Evolutionary conservation across 2,888 invertebrate genomes (phyloP).

Genomic region (Scrobipalpa costella): DNA sequence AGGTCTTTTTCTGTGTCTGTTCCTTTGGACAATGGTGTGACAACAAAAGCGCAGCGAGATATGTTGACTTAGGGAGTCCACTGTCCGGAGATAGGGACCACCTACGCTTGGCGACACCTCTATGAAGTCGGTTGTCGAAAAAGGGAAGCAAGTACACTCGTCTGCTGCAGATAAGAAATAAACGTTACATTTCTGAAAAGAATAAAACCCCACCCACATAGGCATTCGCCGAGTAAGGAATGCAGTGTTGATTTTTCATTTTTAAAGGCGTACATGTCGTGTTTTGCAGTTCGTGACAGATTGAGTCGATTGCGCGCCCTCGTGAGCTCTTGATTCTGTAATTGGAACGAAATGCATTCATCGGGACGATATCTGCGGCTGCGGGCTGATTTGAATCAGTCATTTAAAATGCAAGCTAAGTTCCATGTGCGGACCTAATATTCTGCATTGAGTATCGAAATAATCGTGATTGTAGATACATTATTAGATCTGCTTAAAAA

Average conservation of each 20-base stretch:
- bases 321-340: conserved; percentile 66
- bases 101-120: conserved; percentile 52
- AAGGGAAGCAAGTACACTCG: conserved; percentile 2
- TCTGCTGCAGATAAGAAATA: conserved; percentile 21
- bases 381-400: conserved; percentile 30
- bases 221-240: conserved; percentile 7
- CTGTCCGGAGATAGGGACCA: conserved; percentile 55
- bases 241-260: conserved; percentile 15
- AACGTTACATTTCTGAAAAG: conserved; percentile 3
- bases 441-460: neutral
- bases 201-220: neutral
- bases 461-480: neutral
- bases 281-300: conserved; percentile 55
- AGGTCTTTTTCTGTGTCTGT: conserved; percentile 50
- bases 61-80: conserved; percentile 57
- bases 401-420: conserved; percentile 30
- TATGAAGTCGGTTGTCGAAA: conserved; percentile 26
- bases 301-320: conserved; percentile 59
- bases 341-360: conserved; percentile 61
- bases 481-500: neutral
- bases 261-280: conserved; percentile 43
- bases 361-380: conserved; percentile 57
- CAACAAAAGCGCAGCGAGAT: conserved; percentile 68
- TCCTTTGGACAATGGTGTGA: conserved; percentile 55
- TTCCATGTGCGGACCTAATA: neutral